Base-by-base conservation (phyloP, 2,113 vertebrate genomes). In the Picathartes gymnocephalus region DNA sequence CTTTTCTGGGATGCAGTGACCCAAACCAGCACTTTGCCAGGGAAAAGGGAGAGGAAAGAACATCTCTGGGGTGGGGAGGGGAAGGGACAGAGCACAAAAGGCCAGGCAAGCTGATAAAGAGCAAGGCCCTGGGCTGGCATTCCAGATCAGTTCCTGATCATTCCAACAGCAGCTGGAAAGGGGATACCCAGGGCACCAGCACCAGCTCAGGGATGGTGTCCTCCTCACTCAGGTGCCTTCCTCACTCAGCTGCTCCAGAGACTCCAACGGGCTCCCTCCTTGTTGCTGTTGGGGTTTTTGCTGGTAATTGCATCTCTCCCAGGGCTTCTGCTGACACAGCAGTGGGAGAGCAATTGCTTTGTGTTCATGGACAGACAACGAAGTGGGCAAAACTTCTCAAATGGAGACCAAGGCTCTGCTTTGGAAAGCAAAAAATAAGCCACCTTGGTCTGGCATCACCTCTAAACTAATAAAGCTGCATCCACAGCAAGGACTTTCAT, bases 281-380 rank as follows among this genome's bases (percentile, higher is more conserved):
- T 8, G 2, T 13, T 28, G 21, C n/a, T 71, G 47, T 33, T 78
- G 70, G 71, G 78, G 8, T 44, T 84, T 91, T 58, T 82, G 64
- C 86, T 84, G 86, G 80, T 71, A 84, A 78, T 15, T 89, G 65
- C 83, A 74, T 89, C 86, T 78, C 81, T 56, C 21, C 33, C 61
- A 39, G 39, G 51, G 19, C 61, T 81, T 68, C 40, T 95, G 95
- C 94, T 95, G 95, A 94, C 83, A 39, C 72, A 85, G 89, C 80
- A 7, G 14, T 3, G 17, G 31, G 22, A 95, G 24, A 71, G 51
- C 37, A 89, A 90, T 30, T 84, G 37, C 69, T 83, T 64, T 60
- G 69, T 60, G 14, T 58, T 74, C 5, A 4, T 3, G 37, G 84
- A 42, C 69, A 92, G 61, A 71, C 44, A 86, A 91, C 79, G 62